Evolutionary conservation across 2,113 vertebrate genomes (phyloP), one percentile per base, ranked within the genome.

Genomic region (Eurystomus gularis): DNA sequence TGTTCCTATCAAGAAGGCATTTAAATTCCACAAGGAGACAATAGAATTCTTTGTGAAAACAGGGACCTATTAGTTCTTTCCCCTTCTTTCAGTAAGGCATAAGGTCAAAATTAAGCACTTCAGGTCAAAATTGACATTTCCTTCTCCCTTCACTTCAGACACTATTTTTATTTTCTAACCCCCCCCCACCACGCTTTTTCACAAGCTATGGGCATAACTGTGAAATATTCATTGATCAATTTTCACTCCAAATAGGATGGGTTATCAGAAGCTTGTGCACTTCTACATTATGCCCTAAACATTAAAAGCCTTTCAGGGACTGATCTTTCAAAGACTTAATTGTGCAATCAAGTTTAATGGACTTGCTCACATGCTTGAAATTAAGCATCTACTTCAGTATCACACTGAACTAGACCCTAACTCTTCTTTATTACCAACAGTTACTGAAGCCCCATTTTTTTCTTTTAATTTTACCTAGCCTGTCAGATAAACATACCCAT

Each of bases 241-340:
- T 95, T 87, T 90, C 78, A 86, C 26, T 64, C 19, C 39, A 94
- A 81, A 55, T 29, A 62, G 23, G 44, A 57, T 4, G 7, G 28
- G 44, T 73, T 90, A 60, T 65, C 58, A 94, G 80, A 81, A 96
- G 46, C 68, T 77, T 72, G 48, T 93, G 88, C 25, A 65, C 37
- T 82, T 66, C 57, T 55, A 49, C 16, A 42, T 51, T 65, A 71
- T 88, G 24, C 4, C 52, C 55, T 52, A 75, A 88, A 76, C 52
- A 60, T 94, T 92, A 94, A 86, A 86, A 96, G 78, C 57, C 66
- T 94, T 96, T 91, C 57, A 87, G 72, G 69, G 71, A 71, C 51
- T 90, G 48, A 78, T 91, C 55, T 95, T 90, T 90, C 69, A 91
- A 94, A 86, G 19, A 55, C 20, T 78, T 91, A 94, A 52, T 65